Conservation (phyloP, 2,797 vertebrate genomes). For the Heliangelus exortis region DNA sequence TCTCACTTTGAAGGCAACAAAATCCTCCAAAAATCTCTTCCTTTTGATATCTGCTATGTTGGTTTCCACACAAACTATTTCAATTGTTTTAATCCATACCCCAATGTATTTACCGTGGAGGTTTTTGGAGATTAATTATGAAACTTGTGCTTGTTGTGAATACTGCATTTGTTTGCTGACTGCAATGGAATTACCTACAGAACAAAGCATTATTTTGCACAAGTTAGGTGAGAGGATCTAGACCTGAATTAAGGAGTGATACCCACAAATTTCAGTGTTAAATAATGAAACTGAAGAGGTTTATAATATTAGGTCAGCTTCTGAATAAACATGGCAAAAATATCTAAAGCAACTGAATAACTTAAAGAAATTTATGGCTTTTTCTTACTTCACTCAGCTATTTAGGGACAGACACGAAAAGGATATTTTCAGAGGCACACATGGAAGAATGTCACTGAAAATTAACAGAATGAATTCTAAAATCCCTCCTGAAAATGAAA, state of each 20-base stretch:
- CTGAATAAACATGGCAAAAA: neutral
- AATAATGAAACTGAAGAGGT: neutral
- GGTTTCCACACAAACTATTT: neutral
- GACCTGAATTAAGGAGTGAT: neutral
- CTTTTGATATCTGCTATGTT: neutral
- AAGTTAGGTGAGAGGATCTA: neutral
- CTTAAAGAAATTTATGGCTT: neutral
- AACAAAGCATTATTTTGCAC: neutral
- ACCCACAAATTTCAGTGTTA: neutral
- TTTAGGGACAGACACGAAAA: conserved; percentile 25
- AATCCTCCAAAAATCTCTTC: neutral
- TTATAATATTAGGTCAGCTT: neutral
- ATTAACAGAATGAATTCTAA: neutral
- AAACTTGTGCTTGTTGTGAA: neutral
- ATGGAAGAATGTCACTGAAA: conserved; percentile 4
- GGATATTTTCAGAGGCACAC: conserved; percentile 49
- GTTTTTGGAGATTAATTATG: neutral
- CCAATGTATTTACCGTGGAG: neutral
- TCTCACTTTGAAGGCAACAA: neutral
- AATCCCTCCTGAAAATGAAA: conserved; percentile 18
- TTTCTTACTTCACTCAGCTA: conserved; percentile 27
- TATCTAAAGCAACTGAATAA: conserved; percentile 1
- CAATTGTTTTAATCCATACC: neutral
- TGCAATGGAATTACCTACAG: conserved; percentile 6
- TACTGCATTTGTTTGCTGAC: neutral